phyloP scores from a whole-genome alignment of 2,113 vertebrate species.

The Grammatotria lemairii region DNA sequence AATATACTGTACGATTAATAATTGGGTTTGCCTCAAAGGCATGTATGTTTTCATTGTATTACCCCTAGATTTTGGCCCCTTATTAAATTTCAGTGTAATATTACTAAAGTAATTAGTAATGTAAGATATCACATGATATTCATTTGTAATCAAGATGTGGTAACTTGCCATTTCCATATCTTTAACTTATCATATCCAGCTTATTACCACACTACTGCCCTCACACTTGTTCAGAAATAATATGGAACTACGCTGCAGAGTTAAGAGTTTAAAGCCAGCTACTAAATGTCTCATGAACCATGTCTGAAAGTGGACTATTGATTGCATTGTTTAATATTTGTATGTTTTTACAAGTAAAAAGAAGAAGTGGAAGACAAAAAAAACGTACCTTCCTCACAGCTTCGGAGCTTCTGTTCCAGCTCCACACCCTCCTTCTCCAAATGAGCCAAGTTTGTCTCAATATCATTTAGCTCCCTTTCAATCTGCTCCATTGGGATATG shows the following conservation, averaged over 20 bases:
- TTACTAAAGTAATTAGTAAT: background rate
- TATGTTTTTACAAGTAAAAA: background rate
- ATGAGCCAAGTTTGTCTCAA: slow-evolving; percentile 77
- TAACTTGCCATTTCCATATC: background rate
- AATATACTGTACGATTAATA: background rate
- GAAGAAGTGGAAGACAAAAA: background rate
- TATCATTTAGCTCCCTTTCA: slow-evolving; percentile 74
- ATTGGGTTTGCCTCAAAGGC: background rate
- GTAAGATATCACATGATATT: background rate
- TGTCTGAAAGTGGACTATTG: background rate
- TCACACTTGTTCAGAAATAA: background rate
- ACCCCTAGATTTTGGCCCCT: background rate
- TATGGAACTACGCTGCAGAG: background rate
- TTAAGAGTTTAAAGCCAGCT: background rate
- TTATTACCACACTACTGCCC: background rate
- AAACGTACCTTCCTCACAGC: slow-evolving; percentile 80
- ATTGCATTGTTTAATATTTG: background rate
- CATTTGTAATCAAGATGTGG: background rate
- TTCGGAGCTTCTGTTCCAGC: slow-evolving; percentile 83
- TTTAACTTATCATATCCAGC: background rate
- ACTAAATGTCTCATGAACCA: accelerated
- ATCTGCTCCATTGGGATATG: slow-evolving; percentile 77
- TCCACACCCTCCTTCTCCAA: slow-evolving; percentile 84
- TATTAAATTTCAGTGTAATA: background rate
- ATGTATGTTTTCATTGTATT: background rate